A percentile compares a stretch with the other conserved stretches of the same genome.
Conservation (phyloP, 2,797 vertebrate species). For the Cossypha heuglini region DNA sequence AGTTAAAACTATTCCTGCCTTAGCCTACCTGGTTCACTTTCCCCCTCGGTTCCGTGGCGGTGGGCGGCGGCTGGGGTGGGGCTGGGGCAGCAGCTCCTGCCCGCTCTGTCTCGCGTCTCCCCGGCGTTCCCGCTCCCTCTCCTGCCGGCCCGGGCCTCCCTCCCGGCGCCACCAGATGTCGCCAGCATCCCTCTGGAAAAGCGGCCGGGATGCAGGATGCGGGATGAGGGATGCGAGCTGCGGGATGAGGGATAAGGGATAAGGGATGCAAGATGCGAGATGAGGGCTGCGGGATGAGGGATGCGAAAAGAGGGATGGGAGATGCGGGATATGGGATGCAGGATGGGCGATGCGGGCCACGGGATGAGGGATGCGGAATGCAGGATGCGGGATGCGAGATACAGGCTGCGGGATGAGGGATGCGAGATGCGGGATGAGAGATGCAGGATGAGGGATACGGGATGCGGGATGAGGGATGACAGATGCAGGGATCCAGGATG, state of each 20-base stretch:
- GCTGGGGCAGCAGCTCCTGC: accelerated
- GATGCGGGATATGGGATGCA: no score
- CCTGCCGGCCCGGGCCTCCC: not conserved
- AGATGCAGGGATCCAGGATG: no score
- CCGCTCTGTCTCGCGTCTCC: not conserved
- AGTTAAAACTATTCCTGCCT: no score
- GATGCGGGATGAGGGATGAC: no score
- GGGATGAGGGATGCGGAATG: no score
- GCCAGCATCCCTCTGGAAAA: slow-evolving; percentile 65
- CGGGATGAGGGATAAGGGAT: not conserved
- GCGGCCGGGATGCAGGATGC: not conserved
- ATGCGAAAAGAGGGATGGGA: no score
- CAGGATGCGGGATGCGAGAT: accelerated
- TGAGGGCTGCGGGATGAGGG: no score
- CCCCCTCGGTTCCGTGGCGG: accelerated
- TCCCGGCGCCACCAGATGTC: slow-evolving; percentile 73
- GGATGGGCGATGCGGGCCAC: no score
- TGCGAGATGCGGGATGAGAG: no score
- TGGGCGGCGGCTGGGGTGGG: not conserved
- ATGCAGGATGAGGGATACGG: no score
- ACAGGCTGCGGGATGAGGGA: not conserved
- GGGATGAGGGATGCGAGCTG: not conserved
- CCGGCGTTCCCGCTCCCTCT: no score
- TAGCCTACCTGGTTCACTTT: not conserved
- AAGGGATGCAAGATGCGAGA: no score